A percentile compares a stretch with the other conserved stretches of the same genome.
Evolutionary conservation across 2,888 invertebrate genomes (phyloP).

Genomic region (Aspidiotus rigidus): DNA sequence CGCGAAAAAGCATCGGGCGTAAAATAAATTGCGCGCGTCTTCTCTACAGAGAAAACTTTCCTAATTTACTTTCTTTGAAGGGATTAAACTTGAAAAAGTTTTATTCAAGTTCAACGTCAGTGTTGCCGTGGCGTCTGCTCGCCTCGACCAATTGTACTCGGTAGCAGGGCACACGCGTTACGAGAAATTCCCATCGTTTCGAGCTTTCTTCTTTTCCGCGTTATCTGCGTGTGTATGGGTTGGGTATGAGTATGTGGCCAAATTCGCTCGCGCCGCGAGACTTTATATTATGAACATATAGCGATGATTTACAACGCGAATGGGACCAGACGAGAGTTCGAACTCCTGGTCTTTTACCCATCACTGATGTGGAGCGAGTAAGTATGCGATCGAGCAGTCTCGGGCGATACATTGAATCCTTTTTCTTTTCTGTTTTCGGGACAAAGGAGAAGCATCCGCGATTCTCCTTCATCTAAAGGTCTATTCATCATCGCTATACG

Average conservation of each 20-base stretch:
- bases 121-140: constrained; percentile 11
- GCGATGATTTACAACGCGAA: neutral
- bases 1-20: constrained; percentile 14
- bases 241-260: no score
- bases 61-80: constrained; percentile 28
- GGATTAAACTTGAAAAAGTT: constrained; percentile 29
- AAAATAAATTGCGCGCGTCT: constrained; percentile 23
- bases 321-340: neutral
- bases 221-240: no score
- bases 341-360: neutral
- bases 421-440: neutral
- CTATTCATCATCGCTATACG: neutral
- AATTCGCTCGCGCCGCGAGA: no score
- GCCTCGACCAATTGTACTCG: no score
- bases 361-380: neutral
- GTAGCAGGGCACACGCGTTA: no score
- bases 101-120: constrained; percentile 22
- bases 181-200: no score
- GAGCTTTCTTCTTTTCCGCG: no score
- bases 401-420: neutral
- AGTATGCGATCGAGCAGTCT: neutral
- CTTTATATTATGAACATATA: no score
- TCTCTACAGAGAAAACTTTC: constrained; percentile 11
- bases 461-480: neutral
- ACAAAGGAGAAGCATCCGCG: neutral